Evolutionary conservation across 2,888 invertebrate genomes (phyloP), one percentile per base, ranked within the genome.

Genomic region (Aspidapion aeneum): DNA sequence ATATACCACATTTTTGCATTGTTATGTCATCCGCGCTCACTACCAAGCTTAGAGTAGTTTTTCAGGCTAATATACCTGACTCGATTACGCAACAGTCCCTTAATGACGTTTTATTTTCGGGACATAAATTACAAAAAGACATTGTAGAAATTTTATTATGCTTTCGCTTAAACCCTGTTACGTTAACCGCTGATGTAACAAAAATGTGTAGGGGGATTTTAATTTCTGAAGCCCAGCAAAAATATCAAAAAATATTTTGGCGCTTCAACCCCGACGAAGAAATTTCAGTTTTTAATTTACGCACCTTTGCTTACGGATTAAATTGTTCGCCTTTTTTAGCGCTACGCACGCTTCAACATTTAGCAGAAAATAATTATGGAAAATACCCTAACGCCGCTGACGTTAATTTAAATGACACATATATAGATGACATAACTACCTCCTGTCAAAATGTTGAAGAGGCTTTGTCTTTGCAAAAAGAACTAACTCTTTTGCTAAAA

Each of bases 231-330:
- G n/a, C n/a, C 17, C 52, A 17, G 52, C 52, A 19, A 52, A 52
- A 52, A 52, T 52, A 18, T 52, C 52, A 52, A 52, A 52, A 52
- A 19, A 52, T 52, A 52, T 52, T 52, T 52, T 52, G 52, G 52
- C 52, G 52, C 19, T 52, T 52, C n/a, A n/a, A 52, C 52, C 19
- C 52, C 19, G 19, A 3, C 7, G 7, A 52, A 17, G 18, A 17
- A 18, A n/a, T 52, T 19, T 5, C 52, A 7, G 19, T 52, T 9
- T 52, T 52, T 19, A 52, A 52, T 19, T 19, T 52, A 19, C 52
- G 52, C 52, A 52, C 52, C 3, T 5, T 52, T 52, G n/a, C 52
- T 7, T 52, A 52, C 52, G 52, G 52, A 19, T 7, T 52, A 52
- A 52, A 52, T 19, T 52, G 18, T 52, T 52, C 52, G 17, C 52